Base-by-base conservation (phyloP, 2,113 vertebrate genomes). In the Isichthys henryi region DNA sequence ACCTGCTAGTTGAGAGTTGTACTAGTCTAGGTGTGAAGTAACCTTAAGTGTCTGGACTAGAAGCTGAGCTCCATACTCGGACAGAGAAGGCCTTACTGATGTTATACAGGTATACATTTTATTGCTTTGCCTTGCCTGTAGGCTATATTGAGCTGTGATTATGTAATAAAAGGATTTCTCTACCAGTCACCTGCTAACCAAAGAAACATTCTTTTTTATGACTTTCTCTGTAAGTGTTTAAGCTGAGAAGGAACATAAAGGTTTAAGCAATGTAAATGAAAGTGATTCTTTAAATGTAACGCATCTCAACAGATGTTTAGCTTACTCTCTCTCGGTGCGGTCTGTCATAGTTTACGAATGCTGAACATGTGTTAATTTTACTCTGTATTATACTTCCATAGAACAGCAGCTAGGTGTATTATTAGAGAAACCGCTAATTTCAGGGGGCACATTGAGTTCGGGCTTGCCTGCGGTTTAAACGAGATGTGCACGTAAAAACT, bases 321-420 rank as follows among this genome's bases (percentile, higher is more conserved):
- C 58, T 74, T 49, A 46, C 15, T 89, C 53, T 70, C 21, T n/a
- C 27, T 10, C 46, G 5, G 13, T 86, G 56, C 39, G 35, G 53
- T 88, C 88, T 90, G 90, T 88, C 39, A 27, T 80, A 80, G 48
- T n/a, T 86, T 70, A 66, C 82, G 48, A 56, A 19, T 9, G 82
- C 48, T 53, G 89, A 90, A 91, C 90, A 87, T 86, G 52, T 89
- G 39, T 89, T 91, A 90, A 91, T 86, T 88, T 88, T 50, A 90
- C 87, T 48, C 82, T 5, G 39, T n/a, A 39, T 46, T 49, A 35
- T 53, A 62, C 80, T 53, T 39, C 53, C 27, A 39, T 88, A 74
- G 82, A 70, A 88, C 88, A 80, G 74, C 31, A 88, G 62, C 31
- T 35, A n/a, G 27, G 46, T 83, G 27, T 90, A 58, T 91, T 87